Base-by-base conservation (phyloP, 2,888 invertebrate genomes). In the Caenorhabditis virilis region DNA sequence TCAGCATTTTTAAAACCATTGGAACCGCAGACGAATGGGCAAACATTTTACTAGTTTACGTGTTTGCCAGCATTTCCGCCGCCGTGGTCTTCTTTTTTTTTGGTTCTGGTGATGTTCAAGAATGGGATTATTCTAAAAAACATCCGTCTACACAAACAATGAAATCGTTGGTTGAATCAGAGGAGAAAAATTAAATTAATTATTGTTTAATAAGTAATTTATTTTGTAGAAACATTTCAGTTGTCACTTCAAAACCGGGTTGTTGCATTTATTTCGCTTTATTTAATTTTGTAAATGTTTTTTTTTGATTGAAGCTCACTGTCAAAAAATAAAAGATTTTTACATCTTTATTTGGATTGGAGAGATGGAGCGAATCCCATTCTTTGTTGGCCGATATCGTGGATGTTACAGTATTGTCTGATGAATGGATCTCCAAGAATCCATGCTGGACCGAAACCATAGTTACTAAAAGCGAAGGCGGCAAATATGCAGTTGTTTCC, bases 11-110 rank as follows among this genome's bases (percentile, higher is more conserved):
- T 61, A 74, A 74, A 42, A 72, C 61, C n/a, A 50, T 59, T 39
- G 77, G 77, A 46, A 72, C 72, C 1, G 57, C 72, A 3, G 72
- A 65, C 25, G 78, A 78, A 62, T 78, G 78, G 78, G 50, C 57
- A 15, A 57, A 54, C 9, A 59, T 78, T 9, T 60, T 76, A 30
- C 53, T 71, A 23, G 55, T 74, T 27, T 69, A 76, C 54, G 60
- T 67, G 5, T 57, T 65, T 13, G 46, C 62, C 15, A 64, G 65
- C 7, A 20, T 59, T 1, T 36, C 54, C 22, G 53, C 64, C 27
- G 77, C 65, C 2, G 33, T 74, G 13, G 23, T 76, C 25, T 78
- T 78, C 47, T 33, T 67, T 6, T 3, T 77, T 16, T 78, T 72
- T 41, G 78, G 69, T 11, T 73, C 75, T 16, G 78, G 76, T 67